phyloP scores from a whole-genome alignment of 2,888 invertebrate species.

The Blera fallax region DNA sequence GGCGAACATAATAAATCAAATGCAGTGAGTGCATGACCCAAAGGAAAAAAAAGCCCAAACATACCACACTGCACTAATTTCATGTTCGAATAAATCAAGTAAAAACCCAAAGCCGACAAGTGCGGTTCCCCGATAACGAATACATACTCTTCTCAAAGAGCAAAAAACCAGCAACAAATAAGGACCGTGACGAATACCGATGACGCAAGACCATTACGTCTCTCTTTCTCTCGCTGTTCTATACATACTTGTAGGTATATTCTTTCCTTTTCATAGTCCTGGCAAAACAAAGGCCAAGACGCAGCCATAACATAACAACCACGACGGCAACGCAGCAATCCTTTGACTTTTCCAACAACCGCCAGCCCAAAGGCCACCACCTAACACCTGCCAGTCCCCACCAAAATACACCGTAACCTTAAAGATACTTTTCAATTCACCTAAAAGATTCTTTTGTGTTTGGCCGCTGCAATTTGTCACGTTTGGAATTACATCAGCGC shows the following conservation, averaged over 20 bases:
- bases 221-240: not conserved
- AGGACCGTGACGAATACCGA: slow-evolving; percentile 44
- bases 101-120: slow-evolving; percentile 50
- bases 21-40: slow-evolving; percentile 27
- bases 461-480: slow-evolving; percentile 23
- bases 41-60: not conserved
- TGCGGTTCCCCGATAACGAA: slow-evolving; percentile 39
- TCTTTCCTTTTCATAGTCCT: not conserved
- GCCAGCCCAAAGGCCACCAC: not conserved
- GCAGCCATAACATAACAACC: slow-evolving; percentile 71
- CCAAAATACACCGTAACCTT: not conserved
- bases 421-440: slow-evolving; percentile 39
- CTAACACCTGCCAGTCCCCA: not conserved
- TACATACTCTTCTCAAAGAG: slow-evolving; percentile 8
- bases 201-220: slow-evolving; percentile 62
- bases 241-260: not conserved
- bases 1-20: slow-evolving; percentile 24
- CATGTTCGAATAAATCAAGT: slow-evolving; percentile 65
- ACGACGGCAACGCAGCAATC: slow-evolving; percentile 47
- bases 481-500: slow-evolving; percentile 40
- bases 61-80: slow-evolving; percentile 37
- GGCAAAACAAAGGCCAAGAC: slow-evolving; percentile 49
- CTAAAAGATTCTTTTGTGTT: slow-evolving; percentile 5
- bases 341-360: slow-evolving; percentile 36
- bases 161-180: slow-evolving; percentile 20